A percentile compares a stretch with the other conserved stretches of the same genome.
Conservation (phyloP, 2,888 invertebrate species). For the Hirtodrosophila histrioides region DNA sequence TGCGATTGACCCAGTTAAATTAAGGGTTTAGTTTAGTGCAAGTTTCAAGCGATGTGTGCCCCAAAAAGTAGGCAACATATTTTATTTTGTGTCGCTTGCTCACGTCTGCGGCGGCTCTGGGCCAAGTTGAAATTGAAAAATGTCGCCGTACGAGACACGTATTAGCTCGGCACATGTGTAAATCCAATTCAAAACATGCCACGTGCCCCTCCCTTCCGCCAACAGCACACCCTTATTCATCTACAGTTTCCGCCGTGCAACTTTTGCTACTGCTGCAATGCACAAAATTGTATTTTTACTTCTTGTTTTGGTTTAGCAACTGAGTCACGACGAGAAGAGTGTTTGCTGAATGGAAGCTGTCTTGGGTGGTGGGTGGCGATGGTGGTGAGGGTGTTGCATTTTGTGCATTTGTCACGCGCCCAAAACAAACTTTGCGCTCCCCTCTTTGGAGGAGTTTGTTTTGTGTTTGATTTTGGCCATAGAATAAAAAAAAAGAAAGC, state of each 20-base stretch:
- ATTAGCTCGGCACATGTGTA: slow-evolving; percentile 75
- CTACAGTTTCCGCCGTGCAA: slow-evolving; percentile 5
- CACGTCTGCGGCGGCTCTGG: slow-evolving; percentile 45
- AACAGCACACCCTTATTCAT: background rate
- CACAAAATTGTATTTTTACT: slow-evolving; percentile 43
- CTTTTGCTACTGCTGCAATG: slow-evolving; percentile 46
- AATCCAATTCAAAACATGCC: slow-evolving; percentile 77
- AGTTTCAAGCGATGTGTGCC: slow-evolving; percentile 4
- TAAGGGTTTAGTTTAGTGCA: slow-evolving; percentile 6
- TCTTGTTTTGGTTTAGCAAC: slow-evolving; percentile 31
- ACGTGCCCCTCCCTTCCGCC: slow-evolving; percentile 39
- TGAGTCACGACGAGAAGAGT: slow-evolving; percentile 30
- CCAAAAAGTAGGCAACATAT: slow-evolving; percentile 38
- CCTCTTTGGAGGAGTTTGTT: slow-evolving; percentile 22
- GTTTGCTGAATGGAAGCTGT: background rate
- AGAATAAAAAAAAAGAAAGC: slow-evolving; percentile 2
- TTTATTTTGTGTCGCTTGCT: slow-evolving; percentile 7
- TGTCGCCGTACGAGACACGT: slow-evolving; percentile 56
- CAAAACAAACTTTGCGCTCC: slow-evolving; percentile 36
- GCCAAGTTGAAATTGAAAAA: slow-evolving; percentile 73
- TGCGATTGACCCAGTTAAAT: slow-evolving; percentile 47
- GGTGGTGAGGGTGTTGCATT: background rate
- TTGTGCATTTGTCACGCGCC: slow-evolving; percentile 48
- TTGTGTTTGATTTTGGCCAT: slow-evolving; percentile 55
- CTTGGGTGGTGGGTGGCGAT: background rate